Conservation (phyloP, 2,113 vertebrate species). For the Erinaceus europaeus region DNA sequence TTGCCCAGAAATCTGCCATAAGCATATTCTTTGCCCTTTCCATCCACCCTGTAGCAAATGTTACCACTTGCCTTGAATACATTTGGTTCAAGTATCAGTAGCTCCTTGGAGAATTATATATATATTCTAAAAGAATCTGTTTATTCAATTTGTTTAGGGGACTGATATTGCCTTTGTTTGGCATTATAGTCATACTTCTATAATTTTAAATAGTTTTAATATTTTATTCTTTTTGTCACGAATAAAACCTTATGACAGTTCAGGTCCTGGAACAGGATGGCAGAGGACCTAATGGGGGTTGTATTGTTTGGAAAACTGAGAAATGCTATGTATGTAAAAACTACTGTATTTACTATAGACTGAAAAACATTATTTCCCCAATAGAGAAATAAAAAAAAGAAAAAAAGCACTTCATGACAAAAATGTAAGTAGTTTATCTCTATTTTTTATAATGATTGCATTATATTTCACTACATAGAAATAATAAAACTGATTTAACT, state of each 20-base stretch:
- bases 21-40: neutral
- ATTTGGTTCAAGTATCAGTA: neutral
- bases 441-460: neutral
- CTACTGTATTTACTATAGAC: neutral
- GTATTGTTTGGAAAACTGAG: too few relatives aligned
- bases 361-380: neutral
- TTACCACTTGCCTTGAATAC: neutral
- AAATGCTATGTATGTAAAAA: too few relatives aligned
- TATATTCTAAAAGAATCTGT: neutral
- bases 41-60: neutral
- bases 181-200: neutral
- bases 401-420: too few relatives aligned
- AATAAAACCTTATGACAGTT: too few relatives aligned
- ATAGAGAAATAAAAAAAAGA: too few relatives aligned
- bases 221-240: too few relatives aligned
- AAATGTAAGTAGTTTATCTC: neutral
- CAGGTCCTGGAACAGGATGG: too few relatives aligned
- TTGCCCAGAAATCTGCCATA: neutral
- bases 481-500: neutral
- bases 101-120: neutral
- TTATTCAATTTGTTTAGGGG: neutral
- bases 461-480: neutral
- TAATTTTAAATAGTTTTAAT: neutral
- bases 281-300: too few relatives aligned
- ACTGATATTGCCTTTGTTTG: neutral